These are phyloP conservation scores for Salmo trutta DNA, from an alignment of 2,797 vertebrate genomes.

Conservation along the genomic window DNA sequence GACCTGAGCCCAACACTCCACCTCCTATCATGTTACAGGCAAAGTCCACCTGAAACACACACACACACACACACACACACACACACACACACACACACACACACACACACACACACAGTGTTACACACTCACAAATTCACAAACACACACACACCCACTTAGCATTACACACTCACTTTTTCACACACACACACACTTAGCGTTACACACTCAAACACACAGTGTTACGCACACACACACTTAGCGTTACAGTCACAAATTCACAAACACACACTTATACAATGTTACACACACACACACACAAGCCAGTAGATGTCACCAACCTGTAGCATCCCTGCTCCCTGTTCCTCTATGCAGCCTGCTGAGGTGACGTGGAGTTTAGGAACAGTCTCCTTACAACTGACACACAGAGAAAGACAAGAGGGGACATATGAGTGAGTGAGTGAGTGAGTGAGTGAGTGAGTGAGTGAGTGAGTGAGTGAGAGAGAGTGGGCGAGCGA, in stretches of 20 bases:
- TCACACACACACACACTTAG: not conserved
- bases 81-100: not conserved
- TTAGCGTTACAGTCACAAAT: not conserved
- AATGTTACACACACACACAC: not conserved
- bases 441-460: not conserved
- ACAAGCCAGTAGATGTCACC: not conserved
- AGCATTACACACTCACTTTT: not conserved
- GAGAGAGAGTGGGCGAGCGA: not conserved
- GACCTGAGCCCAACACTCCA: constrained; percentile 67
- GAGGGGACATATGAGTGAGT: not conserved
- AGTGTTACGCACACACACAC: not conserved
- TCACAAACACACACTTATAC: not conserved
- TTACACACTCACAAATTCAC: not conserved
- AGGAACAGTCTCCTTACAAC: constrained; percentile 34
- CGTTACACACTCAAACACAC: not conserved
- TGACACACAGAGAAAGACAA: constrained; percentile 26
- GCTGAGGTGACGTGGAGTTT: constrained; percentile 54
- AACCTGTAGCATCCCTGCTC: constrained; percentile 72
- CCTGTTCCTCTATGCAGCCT: constrained; percentile 66
- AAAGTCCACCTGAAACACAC: constrained; percentile 71
- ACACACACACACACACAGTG: not conserved
- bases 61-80: not conserved
- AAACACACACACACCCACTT: not conserved
- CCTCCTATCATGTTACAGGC: constrained; percentile 67
- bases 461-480: not conserved